These are phyloP conservation scores for Mormyrops attenuatus DNA, from an alignment of 2,797 vertebrate genomes.

Conservation along the genomic window DNA sequence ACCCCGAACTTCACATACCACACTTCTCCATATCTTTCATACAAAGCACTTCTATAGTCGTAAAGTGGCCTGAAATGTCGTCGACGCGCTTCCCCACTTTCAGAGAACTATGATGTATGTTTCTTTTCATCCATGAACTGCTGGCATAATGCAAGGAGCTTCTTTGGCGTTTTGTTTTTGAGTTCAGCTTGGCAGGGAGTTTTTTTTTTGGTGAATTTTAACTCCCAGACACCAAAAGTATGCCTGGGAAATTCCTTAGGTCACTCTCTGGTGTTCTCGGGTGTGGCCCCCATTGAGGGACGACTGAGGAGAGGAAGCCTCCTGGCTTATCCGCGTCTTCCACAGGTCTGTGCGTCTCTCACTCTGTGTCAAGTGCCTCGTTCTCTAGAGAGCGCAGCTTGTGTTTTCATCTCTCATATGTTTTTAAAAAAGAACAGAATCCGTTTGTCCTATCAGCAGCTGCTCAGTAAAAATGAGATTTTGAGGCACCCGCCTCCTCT, in stretches of 20 bases:
- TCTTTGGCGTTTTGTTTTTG: background rate
- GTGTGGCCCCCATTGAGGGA: background rate
- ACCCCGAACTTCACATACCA: background rate
- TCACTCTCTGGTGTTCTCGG: background rate
- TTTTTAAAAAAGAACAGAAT: background rate
- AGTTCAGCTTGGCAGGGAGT: background rate
- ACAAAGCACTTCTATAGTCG: background rate
- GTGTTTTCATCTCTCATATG: background rate
- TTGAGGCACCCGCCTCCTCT: background rate
- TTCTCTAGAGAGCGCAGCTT: background rate
- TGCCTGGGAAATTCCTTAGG: background rate
- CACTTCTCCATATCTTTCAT: background rate
- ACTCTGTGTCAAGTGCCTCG: background rate
- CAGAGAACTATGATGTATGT: background rate
- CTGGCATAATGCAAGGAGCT: slow-evolving; percentile 4
- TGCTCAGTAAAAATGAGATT: background rate
- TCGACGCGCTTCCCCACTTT: background rate
- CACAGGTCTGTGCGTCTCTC: background rate
- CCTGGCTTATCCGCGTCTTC: background rate
- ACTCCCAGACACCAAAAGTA: background rate
- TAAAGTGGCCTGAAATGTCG: background rate
- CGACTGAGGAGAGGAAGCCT: background rate
- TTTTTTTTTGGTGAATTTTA: background rate
- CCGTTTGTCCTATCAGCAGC: background rate
- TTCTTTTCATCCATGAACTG: background rate